Base-by-base conservation (phyloP, 1,140 invertebrate species). In the Leptinotarsa defecta region DNA sequence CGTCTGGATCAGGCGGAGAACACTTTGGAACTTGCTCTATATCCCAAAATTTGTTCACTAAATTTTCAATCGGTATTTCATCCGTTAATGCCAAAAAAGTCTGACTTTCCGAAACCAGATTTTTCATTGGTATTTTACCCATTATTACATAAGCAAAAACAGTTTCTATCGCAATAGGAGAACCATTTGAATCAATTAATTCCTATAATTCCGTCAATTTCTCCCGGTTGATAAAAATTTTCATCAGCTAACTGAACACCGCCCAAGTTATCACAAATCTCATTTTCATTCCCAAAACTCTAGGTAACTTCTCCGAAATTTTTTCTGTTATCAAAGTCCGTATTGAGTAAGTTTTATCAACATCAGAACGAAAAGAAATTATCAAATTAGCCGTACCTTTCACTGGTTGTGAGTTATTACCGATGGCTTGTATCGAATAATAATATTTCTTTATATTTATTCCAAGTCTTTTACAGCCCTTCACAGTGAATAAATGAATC, bases 171-270 rank as follows among this genome's bases (percentile, higher is more conserved):
- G 68, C 68, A 15, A 17, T 15, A 20, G 68, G 4, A 34, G 22
- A n/a, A 15, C 43, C 68, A 22, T 6, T 22, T 15, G 19, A 13
- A 65, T 17, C 4, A 65, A 15, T 69, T 34, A 13, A 4, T 34
- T 34, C 68, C 68, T 49, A 69, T 69, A 34, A 69, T 69, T 17
- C 68, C 68, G 48, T 69, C 68, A 34, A 69, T 49, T 19, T 69
- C n/a, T 34, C 34, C 4, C 3, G 24, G 15, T 20, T 48, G 27
- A 69, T 69, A 34, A 8, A 69, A 69, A 69, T 3, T 49, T 13
- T 69, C 19, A 34, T 69, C 68, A 2, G 49, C 49, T n/a, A 69
- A 43, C 3, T 13, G 68, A 15, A 43, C 17, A 13, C 19, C 3
- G 13, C 22, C n/a, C 24, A 27, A 22, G 17, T 52, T n/a, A 13